phyloP scores from a whole-genome alignment of 2,797 vertebrate genomes.

The Phoebastria nigripes region DNA sequence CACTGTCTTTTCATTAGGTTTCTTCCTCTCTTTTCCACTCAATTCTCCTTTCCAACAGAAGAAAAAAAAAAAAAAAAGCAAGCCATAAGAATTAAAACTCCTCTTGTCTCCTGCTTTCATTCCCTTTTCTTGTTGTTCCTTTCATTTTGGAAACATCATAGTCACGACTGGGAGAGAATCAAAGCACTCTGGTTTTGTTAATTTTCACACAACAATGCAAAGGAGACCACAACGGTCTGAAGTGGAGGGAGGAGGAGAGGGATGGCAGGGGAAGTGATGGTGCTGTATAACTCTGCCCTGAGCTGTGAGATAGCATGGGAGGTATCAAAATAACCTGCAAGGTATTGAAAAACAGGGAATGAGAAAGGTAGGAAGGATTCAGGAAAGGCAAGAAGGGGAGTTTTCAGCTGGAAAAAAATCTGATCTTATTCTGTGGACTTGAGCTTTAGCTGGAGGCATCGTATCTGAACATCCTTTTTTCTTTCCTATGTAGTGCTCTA shows the following conservation, averaged over 20 bases:
- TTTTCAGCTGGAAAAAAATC: not conserved
- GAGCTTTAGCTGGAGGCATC: not conserved
- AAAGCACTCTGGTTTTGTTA: not conserved
- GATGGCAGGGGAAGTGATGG: not conserved
- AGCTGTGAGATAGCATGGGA: not conserved
- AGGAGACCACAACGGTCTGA: not conserved
- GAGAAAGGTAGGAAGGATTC: not conserved
- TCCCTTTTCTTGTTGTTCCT: not conserved
- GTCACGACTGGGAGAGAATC: not conserved
- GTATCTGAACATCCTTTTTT: not conserved
- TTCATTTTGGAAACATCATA: not conserved
- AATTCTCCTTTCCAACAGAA: not conserved
- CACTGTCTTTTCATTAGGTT: not conserved
- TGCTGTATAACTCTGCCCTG: not conserved
- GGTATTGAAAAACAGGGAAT: not conserved
- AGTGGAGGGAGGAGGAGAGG: not conserved
- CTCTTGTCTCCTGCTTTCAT: not conserved
- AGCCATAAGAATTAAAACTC: not conserved
- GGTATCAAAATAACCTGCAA: not conserved
- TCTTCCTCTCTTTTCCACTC: not conserved
- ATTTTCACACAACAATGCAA: not conserved
- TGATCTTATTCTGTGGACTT: not conserved
- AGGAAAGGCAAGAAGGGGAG: not conserved
- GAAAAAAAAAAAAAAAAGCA: not conserved
- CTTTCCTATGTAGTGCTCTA: not conserved